These are phyloP conservation scores for Xestia rhomboidea DNA, from an alignment of 2,888 invertebrate species.

Conservation along the genomic window DNA sequence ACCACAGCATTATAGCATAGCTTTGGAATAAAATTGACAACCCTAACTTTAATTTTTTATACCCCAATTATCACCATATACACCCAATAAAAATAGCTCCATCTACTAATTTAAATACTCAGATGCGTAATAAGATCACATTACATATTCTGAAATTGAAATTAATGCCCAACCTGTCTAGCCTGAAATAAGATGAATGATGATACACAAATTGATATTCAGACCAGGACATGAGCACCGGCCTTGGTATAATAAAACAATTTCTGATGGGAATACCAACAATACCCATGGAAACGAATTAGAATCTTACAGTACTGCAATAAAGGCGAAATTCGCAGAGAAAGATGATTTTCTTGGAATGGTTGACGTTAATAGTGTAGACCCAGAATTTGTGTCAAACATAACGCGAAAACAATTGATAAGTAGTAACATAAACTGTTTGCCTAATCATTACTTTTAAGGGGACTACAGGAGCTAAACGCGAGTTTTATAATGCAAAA, in stretches of 20 bases:
- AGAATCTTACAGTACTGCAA: constrained; percentile 9
- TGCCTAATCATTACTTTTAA: too few relatives aligned
- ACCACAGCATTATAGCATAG: not conserved
- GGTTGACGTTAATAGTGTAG: constrained; percentile 18
- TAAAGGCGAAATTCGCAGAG: constrained; percentile 24
- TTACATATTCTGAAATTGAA: constrained; percentile 51
- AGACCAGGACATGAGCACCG: constrained; percentile 21
- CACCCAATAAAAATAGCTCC: constrained; percentile 29
- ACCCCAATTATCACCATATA: constrained; percentile 18
- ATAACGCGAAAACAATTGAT: constrained; percentile 35
- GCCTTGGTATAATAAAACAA: constrained; percentile 54
- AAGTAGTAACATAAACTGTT: not conserved
- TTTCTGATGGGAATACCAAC: constrained; percentile 29
- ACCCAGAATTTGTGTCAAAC: constrained; percentile 31
- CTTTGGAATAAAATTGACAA: constrained; percentile 17
- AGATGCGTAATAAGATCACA: constrained; percentile 38
- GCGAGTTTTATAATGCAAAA: too few relatives aligned
- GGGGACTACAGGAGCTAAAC: too few relatives aligned
- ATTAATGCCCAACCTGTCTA: constrained; percentile 59
- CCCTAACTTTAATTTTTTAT: constrained; percentile 18
- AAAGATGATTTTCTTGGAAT: not conserved
- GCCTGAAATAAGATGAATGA: constrained; percentile 53
- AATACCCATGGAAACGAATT: not conserved
- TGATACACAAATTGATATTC: constrained; percentile 53
- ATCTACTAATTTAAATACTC: constrained; percentile 14